These are phyloP conservation scores for Meta bourneti DNA, from an alignment of 2,888 invertebrate genomes.

Conservation along the genomic window DNA sequence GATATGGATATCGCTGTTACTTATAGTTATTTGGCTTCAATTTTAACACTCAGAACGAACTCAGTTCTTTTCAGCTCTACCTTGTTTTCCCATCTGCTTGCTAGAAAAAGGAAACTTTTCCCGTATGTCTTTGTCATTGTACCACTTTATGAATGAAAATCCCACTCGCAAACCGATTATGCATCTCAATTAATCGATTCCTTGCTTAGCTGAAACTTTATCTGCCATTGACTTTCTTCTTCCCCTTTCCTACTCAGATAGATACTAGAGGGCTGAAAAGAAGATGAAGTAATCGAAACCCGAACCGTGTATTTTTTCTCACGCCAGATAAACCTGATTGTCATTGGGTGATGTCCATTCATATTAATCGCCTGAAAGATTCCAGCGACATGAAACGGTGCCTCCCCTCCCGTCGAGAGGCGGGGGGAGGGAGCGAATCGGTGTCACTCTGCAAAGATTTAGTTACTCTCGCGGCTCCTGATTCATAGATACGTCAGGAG, in stretches of 20 bases:
- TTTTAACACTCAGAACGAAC: too few relatives aligned
- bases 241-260: not conserved
- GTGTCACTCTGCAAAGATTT: conserved; percentile 24
- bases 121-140: not conserved
- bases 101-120: not conserved
- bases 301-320: conserved; percentile 24
- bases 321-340: conserved; percentile 26
- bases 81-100: not conserved
- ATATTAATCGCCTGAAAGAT: conserved; percentile 17
- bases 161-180: not conserved
- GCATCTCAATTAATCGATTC: not conserved
- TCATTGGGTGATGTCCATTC: conserved; percentile 16
- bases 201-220: not conserved
- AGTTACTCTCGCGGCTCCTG: conserved; percentile 25
- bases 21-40: too few relatives aligned
- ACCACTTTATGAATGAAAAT: not conserved
- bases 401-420: conserved; percentile 17
- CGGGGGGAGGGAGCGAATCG: not conserved
- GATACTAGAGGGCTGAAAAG: not conserved
- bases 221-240: not conserved
- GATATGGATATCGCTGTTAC: too few relatives aligned
- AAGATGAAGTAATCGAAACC: conserved; percentile 15
- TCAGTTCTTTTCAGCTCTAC: not conserved
- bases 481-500: conserved; percentile 21
- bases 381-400: not conserved